Percentiles rank a stretch among this genome's conserved stretches.
phyloP scores from a whole-genome alignment of 2,797 vertebrate genomes.

The Myoxocephalus aenaeus region DNA sequence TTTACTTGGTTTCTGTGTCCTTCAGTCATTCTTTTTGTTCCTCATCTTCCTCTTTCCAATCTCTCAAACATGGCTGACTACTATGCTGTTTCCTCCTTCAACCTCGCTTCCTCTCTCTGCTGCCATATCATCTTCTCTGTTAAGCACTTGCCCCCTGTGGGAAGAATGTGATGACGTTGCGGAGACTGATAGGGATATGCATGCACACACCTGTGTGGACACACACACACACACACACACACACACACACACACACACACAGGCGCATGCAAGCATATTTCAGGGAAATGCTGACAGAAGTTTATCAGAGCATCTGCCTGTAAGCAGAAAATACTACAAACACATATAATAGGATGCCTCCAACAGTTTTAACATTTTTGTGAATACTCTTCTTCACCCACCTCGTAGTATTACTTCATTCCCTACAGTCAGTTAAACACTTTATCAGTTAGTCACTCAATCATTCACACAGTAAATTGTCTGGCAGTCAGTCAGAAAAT shows the following conservation, averaged over 20 bases:
- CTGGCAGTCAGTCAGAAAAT: slow-evolving; percentile 61
- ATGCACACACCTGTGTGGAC: slow-evolving; percentile 16
- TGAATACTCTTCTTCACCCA: not conserved
- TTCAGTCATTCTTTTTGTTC: not conserved
- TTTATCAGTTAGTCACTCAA: slow-evolving; percentile 62
- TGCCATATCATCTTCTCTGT: slow-evolving; percentile 25
- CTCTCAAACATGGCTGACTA: slow-evolving; percentile 18
- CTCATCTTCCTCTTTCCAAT: slow-evolving; percentile 6
- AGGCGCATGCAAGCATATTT: slow-evolving; percentile 35
- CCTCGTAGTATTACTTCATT: slow-evolving; percentile 43
- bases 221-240: slow-evolving; percentile 11
- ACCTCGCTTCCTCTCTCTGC: not conserved
- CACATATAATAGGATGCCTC: not conserved
- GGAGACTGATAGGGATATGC: slow-evolving; percentile 31
- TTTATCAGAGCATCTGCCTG: slow-evolving; percentile 49
- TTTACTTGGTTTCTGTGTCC: slow-evolving; percentile 7
- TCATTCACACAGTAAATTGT: slow-evolving; percentile 64
- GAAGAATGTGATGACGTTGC: slow-evolving; percentile 44
- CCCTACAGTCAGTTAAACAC: slow-evolving; percentile 47
- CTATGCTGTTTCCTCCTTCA: not conserved
- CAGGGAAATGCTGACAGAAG: slow-evolving; percentile 42
- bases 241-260: slow-evolving; percentile 6
- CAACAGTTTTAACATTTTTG: not conserved
- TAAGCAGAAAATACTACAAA: slow-evolving; percentile 41
- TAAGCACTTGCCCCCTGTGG: slow-evolving; percentile 6